Base-by-base conservation (phyloP, 1,140 invertebrate species). In the Mizuhopecten yessoensis region DNA sequence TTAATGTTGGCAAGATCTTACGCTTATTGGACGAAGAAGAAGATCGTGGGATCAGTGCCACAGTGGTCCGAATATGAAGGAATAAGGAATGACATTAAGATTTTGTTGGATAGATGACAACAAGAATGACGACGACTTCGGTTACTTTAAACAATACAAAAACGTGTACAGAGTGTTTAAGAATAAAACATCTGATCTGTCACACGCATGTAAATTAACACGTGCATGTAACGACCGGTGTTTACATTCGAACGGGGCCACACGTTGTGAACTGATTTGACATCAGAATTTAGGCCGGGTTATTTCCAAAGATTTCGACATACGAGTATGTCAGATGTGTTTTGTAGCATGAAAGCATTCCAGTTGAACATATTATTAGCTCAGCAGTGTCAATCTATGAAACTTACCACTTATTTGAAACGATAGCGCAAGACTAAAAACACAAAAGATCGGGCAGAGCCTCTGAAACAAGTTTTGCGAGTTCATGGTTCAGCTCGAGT, bases 321-420 rank as follows among this genome's bases (percentile, higher is more conserved):
- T 5, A 29, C 5, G 7, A 13, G 3, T 17, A 29, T 0, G 57
- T 7, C 23, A 75, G 29, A 29, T 75, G n/a, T 0, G 5, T 9
- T 75, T 75, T 75, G 0, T 75, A 75, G 11, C 57, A 75, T n/a
- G 11, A 0, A 7, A 29, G 29, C n/a, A 75, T 29, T 75, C 5
- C 7, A 17, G 9, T 75, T 75, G 11, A 45, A 29, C 57, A n/a
- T 75, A 75, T 75, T 29, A 29, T 29, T 29, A 9, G 29, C 5
- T 29, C 0, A 29, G 29, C n/a, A 29, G 11, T 29, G 57, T 1
- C 3, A 5, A 75, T 75, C 57, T n/a, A 0, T 29, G 5, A 7
- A 75, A 75, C 57, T 75, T 75, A 75, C 57, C 57, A 75, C 57
- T 75, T 75, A 17, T 75, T 75, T 75, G 57, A 75, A 75, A 75